Evolutionary conservation across 2,797 vertebrate species (phyloP), one percentile per base, ranked within the genome.

Genomic region (Eulemur mongoz): DNA sequence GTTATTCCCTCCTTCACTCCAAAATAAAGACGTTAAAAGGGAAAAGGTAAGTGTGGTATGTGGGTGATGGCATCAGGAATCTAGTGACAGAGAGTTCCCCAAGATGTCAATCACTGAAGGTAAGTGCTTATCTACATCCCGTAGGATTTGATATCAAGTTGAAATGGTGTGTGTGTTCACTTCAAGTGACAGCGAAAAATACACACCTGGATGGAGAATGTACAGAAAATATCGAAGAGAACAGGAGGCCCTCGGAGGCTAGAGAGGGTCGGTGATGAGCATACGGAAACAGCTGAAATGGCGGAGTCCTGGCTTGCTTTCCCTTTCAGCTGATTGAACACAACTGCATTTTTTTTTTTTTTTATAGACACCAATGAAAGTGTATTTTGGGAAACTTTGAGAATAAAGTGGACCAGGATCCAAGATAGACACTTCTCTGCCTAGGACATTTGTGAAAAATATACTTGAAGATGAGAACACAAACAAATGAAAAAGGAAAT

Each of bases 401-500:
- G 48, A 83, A 67, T 87, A 73, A 91, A 23, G 43, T 27, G 25
- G 59, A 43, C 25, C 15, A 87, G 32, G 57, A 40, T 93, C 75
- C 35, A 57, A 65, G 13, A 86, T 81, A 94, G 50, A 94, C 5
- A 92, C 40, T 69, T 80, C 22, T 81, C 45, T 38, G 35, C 20
- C 59, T 76, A 80, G n/a, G 43, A 92, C 84, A 87, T 32, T 50
- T 73, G 27, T 78, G 23, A 61, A 63, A 79, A 57, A 80, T 83
- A 82, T 17, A 45, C 54, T 69, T 73, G 88, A 91, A 67, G 27
- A 87, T n/a, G 63, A 67, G 76, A 93, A 84, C 25, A 78, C 27
- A 95, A 63, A n/a, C 23, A 59, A 85, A 85, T 45, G 32, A 65
- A 85, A 81, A 95, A 59, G 13, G n/a, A 92, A 88, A n/a, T 89